Conservation (phyloP, 2,797 vertebrate genomes). For the Helarctos malayanus region DNA sequence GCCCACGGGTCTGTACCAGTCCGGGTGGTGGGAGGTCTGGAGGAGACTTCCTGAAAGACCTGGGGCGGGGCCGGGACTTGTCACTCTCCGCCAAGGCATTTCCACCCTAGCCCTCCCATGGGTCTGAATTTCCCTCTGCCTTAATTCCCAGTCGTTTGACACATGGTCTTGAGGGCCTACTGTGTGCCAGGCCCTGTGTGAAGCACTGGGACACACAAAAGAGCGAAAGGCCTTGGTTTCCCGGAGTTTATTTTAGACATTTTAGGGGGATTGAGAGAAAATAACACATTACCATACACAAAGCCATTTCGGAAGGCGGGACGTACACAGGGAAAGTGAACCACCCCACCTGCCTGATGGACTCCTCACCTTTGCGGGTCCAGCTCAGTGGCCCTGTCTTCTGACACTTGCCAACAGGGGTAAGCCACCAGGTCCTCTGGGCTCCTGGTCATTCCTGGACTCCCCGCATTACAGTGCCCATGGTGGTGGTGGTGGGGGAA, state of each 20-base stretch:
- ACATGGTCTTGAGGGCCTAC: neutral
- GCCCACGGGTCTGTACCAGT: neutral
- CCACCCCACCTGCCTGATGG: rapidly evolving
- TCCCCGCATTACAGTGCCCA: rapidly evolving
- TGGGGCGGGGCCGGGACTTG: neutral
- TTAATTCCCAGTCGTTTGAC: neutral
- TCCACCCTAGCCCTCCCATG: neutral
- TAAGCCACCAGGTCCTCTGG: rapidly evolving
- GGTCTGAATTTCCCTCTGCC: neutral
- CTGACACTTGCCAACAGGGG: rapidly evolving
- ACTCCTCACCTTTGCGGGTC: neutral
- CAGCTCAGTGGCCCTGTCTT: rapidly evolving
- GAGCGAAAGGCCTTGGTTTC: neutral
- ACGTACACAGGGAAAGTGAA: rapidly evolving
- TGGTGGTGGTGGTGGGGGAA: neutral
- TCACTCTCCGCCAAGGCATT: neutral
- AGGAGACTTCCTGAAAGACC: neutral
- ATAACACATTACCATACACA: rapidly evolving
- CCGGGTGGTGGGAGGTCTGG: no score
- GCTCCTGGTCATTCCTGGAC: neutral
- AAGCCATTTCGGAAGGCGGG: neutral
- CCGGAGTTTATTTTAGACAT: neutral
- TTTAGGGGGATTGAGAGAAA: neutral
- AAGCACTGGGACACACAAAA: neutral
- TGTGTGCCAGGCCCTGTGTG: neutral